A percentile compares a stretch with the other conserved stretches of the same genome.
phyloP scores from a whole-genome alignment of 2,888 invertebrate genomes.

The Microchrysa polita region DNA sequence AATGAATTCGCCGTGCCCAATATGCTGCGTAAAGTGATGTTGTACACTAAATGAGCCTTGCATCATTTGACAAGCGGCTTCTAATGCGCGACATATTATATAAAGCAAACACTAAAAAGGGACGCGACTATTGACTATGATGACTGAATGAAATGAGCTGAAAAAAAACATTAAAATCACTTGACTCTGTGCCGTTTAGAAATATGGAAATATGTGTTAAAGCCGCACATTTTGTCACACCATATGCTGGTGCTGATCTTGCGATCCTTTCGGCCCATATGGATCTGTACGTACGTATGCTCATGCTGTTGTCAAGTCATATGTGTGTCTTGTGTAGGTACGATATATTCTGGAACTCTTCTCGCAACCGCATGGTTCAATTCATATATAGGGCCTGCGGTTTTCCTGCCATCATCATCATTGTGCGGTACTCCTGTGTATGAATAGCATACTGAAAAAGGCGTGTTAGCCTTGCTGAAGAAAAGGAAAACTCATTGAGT shows the following conservation, averaged over 20 bases:
- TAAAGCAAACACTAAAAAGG: not conserved
- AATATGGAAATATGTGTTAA: slow-evolving; percentile 18
- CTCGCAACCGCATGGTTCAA: slow-evolving; percentile 12
- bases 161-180: slow-evolving; percentile 14
- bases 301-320: no score
- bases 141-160: not conserved
- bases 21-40: no score
- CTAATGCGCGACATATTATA: no score
- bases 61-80: no score
- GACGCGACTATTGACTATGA: not conserved
- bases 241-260: slow-evolving; percentile 34
- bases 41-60: no score
- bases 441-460: no score
- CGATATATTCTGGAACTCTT: slow-evolving; percentile 10
- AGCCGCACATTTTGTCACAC: slow-evolving; percentile 39
- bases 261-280: slow-evolving; percentile 36
- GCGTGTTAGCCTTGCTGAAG: slow-evolving; percentile 3
- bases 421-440: slow-evolving; percentile 15
- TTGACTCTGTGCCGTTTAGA: slow-evolving; percentile 18
- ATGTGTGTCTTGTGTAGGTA: slow-evolving; percentile 30
- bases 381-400: slow-evolving; percentile 23
- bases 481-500: slow-evolving; percentile 26
- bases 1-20: no score
- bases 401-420: slow-evolving; percentile 10
- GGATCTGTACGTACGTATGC: slow-evolving; percentile 3